Conservation (phyloP, 1,140 invertebrate genomes). For the Habropoda laboriosa region DNA sequence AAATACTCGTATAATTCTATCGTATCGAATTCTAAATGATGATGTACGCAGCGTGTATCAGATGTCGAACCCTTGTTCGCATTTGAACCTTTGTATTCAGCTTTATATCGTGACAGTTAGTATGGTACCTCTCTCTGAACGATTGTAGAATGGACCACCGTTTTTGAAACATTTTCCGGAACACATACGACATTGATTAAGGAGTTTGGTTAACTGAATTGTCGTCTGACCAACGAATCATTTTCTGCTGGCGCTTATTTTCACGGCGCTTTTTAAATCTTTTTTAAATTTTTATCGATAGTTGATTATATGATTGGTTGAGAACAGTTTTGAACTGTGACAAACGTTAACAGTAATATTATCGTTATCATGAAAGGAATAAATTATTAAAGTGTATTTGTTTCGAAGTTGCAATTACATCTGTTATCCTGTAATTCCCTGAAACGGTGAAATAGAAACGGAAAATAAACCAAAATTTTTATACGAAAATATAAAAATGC, state of each 20-base stretch:
- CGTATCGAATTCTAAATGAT: constrained; percentile 4
- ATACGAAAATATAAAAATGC: background rate
- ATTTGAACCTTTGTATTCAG: constrained; percentile 36
- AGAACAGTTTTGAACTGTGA: constrained; percentile 11
- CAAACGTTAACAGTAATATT: constrained; percentile 23
- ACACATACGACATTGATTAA: background rate
- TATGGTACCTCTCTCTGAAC: constrained; percentile 22
- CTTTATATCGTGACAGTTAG: constrained; percentile 36
- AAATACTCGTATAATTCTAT: constrained; percentile 16
- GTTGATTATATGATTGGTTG: constrained; percentile 11
- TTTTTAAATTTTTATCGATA: constrained; percentile 38
- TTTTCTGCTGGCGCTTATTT: background rate
- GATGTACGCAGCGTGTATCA: background rate
- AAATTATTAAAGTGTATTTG: constrained; percentile 27
- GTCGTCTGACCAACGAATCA: constrained; percentile 22
- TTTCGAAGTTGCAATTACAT: constrained; percentile 12
- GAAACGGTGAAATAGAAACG: background rate
- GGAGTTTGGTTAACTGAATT: constrained; percentile 11
- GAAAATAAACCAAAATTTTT: constrained; percentile 19
- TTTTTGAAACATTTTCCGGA: constrained; percentile 27
- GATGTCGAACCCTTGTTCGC: background rate
- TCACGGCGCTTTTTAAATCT: constrained; percentile 2
- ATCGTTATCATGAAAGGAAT: constrained; percentile 34
- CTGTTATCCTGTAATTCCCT: constrained; percentile 3
- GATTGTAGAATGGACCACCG: constrained; percentile 19